Evolutionary conservation across 2,888 invertebrate genomes (phyloP).

Genomic region (Adelphocoris suturalis): DNA sequence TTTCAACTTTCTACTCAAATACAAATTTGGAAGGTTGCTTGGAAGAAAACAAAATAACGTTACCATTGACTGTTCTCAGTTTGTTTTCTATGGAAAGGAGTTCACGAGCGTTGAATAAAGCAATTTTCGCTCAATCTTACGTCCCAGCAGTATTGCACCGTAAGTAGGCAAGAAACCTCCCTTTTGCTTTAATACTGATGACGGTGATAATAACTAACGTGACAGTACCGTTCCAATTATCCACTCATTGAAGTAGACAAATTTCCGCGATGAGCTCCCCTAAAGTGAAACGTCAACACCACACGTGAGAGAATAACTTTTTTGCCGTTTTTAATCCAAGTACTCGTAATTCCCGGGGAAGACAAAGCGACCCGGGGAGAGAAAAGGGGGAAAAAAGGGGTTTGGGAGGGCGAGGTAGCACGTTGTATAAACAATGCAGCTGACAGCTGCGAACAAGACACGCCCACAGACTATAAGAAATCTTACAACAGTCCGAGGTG

Average conservation of each 20-base stretch:
- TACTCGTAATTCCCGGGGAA: slow-evolving; percentile 11
- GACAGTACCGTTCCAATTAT: too few relatives aligned
- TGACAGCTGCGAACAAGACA: slow-evolving; percentile 51
- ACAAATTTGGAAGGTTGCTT: too few relatives aligned
- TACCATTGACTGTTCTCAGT: too few relatives aligned
- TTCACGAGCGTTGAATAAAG: too few relatives aligned
- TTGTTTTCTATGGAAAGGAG: too few relatives aligned
- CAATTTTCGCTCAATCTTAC: too few relatives aligned
- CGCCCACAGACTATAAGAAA: slow-evolving; percentile 42
- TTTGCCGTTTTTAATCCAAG: slow-evolving; percentile 28
- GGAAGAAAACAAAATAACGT: too few relatives aligned
- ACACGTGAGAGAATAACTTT: background rate
- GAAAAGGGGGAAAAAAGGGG: background rate
- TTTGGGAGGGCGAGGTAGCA: background rate
- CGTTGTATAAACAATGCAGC: slow-evolving; percentile 56
- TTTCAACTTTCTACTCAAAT: too few relatives aligned
- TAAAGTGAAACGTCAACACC: background rate
- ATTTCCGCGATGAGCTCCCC: background rate
- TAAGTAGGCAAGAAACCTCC: too few relatives aligned
- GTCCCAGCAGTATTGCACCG: too few relatives aligned
- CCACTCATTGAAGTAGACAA: background rate
- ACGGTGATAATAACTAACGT: too few relatives aligned
- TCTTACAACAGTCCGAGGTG: slow-evolving; percentile 1
- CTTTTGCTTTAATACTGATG: too few relatives aligned
- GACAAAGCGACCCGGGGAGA: background rate